Percentiles rank a stretch among this genome's conserved stretches.
Evolutionary conservation across 2,797 vertebrate genomes (phyloP).

Genomic region (Aeoliscus strigatus): DNA sequence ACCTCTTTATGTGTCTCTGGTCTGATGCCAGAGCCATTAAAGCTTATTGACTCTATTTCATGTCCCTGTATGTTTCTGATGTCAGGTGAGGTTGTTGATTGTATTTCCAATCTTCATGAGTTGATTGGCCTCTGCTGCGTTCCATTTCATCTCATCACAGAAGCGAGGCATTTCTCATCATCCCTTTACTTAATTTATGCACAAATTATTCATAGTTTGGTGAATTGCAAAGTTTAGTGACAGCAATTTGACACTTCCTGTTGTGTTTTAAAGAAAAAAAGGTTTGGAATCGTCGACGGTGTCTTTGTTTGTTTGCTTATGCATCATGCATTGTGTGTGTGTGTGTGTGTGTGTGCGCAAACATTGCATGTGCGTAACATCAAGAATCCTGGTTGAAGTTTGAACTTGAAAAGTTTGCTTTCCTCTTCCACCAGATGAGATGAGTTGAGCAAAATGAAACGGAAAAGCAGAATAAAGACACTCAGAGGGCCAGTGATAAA

Average conservation of each 20-base stretch:
- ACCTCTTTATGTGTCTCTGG: too few species aligned
- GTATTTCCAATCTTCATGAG: conserved; percentile 49
- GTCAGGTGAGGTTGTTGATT: conserved; percentile 49
- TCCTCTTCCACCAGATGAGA: conserved; percentile 15
- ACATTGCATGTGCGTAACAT: too few species aligned
- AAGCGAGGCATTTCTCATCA: conserved; percentile 63
- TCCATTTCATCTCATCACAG: conserved; percentile 58
- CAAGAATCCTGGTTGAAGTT: conserved; percentile 11
- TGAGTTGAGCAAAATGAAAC: conserved; percentile 25
- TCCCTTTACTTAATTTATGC: conserved; percentile 58
- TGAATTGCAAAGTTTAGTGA: conserved; percentile 45
- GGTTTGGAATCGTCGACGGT: conserved; percentile 22
- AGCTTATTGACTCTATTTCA: conserved; percentile 41
- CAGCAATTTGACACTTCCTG: conserved; percentile 48
- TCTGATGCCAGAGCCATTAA: conserved; percentile 14
- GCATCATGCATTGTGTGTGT: conserved; percentile 9
- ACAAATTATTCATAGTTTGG: conserved; percentile 61
- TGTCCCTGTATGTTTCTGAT: conserved; percentile 24
- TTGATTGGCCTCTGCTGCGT: conserved; percentile 62
- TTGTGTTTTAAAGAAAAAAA: conserved; percentile 48
- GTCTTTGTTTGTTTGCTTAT: conserved; percentile 20
- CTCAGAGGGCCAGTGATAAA: conserved; percentile 25
- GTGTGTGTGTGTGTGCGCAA: conserved; percentile 14
- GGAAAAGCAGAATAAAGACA: conserved; percentile 32
- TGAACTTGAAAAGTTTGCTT: conserved; percentile 26